Conservation (phyloP, 2,888 invertebrate genomes). For the Oligia fasciuncula region DNA sequence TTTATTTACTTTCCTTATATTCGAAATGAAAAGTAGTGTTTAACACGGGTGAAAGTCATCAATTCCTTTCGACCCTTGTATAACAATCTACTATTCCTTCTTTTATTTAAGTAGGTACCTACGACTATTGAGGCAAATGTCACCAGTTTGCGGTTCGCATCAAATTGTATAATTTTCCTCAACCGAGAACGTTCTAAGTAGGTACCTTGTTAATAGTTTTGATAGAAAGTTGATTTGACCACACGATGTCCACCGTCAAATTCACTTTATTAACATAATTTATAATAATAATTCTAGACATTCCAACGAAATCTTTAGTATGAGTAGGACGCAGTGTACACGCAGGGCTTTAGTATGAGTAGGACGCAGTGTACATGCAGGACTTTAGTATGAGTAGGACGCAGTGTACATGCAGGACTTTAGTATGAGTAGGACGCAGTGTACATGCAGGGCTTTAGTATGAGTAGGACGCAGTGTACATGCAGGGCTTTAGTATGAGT, state of each 20-base stretch:
- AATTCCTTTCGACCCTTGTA: too few relatives aligned
- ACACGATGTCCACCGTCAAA: slow-evolving; percentile 17
- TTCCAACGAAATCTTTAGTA: background rate
- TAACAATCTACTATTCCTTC: background rate
- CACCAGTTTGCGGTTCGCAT: background rate
- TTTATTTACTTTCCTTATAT: too few relatives aligned
- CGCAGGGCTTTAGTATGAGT: background rate
- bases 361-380: background rate
- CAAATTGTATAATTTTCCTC: slow-evolving; percentile 15
- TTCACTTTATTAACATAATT: slow-evolving; percentile 34
- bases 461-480: background rate
- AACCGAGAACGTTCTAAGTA: background rate
- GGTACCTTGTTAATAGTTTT: slow-evolving; percentile 8
- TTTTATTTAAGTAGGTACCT: background rate
- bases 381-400: background rate
- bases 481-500: background rate
- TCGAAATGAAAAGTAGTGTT: too few relatives aligned
- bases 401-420: background rate
- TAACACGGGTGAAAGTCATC: too few relatives aligned
- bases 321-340: background rate
- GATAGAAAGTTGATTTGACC: slow-evolving; percentile 55
- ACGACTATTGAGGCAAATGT: background rate
- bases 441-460: background rate
- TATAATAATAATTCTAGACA: background rate
- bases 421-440: background rate